Evolutionary conservation across 1,140 invertebrate species (phyloP).

Genomic region (Amphibalanus amphitrite): DNA sequence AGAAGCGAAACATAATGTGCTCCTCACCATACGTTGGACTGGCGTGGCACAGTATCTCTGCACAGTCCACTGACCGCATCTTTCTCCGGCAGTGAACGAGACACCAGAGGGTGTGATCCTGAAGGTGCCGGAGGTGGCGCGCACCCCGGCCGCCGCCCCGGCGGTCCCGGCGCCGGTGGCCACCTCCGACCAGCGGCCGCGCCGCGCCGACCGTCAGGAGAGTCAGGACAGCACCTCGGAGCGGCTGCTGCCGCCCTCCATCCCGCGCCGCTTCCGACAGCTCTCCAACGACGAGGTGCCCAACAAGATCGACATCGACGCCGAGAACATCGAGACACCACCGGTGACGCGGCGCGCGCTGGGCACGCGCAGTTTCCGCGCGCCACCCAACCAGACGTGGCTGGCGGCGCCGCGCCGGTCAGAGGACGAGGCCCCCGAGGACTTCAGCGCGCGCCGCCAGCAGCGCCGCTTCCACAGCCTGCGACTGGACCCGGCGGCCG

Average conservation of each 20-base stretch:
- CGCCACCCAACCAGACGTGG: slow-evolving; percentile 6
- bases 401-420: not conserved
- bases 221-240: slow-evolving; percentile 11
- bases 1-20: too few species aligned
- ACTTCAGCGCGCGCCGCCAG: slow-evolving; percentile 10
- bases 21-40: too few species aligned
- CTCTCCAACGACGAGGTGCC: slow-evolving; percentile 23
- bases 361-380: slow-evolving; percentile 23
- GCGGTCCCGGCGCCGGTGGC: slow-evolving; percentile 5
- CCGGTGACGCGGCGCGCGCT: slow-evolving; percentile 53
- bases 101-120: not conserved
- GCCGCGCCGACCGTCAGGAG: not conserved
- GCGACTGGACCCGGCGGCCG: slow-evolving; percentile 8
- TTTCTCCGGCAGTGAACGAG: too few species aligned
- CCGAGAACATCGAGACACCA: slow-evolving; percentile 77
- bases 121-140: not conserved
- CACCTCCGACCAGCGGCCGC: too few species aligned
- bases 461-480: slow-evolving; percentile 15
- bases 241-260: slow-evolving; percentile 23
- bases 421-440: slow-evolving; percentile 13
- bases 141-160: too few species aligned
- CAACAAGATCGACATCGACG: slow-evolving; percentile 68
- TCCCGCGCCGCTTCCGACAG: slow-evolving; percentile 20
- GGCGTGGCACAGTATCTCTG: too few species aligned
- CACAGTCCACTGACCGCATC: too few species aligned